Percentiles rank a stretch among this genome's conserved stretches.
phyloP scores from a whole-genome alignment of 2,113 vertebrate species.

The Melozone crissalis region DNA sequence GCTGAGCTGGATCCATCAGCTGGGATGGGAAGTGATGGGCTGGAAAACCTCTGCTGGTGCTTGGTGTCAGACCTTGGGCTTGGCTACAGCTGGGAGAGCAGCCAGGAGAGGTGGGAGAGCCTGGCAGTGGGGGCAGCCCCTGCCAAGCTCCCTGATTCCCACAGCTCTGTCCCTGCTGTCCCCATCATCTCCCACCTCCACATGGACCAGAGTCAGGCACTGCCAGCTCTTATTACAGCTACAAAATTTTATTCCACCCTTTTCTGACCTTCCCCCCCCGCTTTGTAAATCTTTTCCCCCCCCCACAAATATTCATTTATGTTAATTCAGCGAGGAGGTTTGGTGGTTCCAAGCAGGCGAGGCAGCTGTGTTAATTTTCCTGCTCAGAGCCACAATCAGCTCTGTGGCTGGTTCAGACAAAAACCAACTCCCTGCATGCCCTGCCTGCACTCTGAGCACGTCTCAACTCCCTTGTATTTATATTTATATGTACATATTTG shows the following conservation, averaged over 20 bases:
- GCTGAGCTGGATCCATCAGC: not conserved
- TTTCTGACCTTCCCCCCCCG: not conserved
- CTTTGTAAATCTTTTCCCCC: accelerated
- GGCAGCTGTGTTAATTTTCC: constrained; percentile 6
- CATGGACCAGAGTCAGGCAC: accelerated
- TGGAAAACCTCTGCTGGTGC: not conserved
- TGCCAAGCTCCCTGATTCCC: not conserved
- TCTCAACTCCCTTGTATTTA: not conserved
- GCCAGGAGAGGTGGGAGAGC: not conserved
- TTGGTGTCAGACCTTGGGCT: not conserved
- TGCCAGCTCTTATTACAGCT: not conserved
- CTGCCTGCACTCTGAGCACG: not conserved
- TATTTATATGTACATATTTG: not conserved
- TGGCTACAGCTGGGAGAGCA: not conserved
- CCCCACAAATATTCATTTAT: constrained; percentile 1
- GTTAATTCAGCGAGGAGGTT: not conserved
- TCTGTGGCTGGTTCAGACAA: not conserved
- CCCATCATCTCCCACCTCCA: not conserved
- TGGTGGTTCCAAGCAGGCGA: not conserved
- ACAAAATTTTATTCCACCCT: not conserved
- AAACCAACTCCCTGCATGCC: not conserved
- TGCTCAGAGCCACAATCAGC: constrained; percentile 13
- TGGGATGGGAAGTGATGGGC: not conserved
- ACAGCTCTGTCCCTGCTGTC: accelerated
- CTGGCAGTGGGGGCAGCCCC: not conserved